phyloP scores from a whole-genome alignment of 1,140 invertebrate genomes.

The Calosoma granatense region DNA sequence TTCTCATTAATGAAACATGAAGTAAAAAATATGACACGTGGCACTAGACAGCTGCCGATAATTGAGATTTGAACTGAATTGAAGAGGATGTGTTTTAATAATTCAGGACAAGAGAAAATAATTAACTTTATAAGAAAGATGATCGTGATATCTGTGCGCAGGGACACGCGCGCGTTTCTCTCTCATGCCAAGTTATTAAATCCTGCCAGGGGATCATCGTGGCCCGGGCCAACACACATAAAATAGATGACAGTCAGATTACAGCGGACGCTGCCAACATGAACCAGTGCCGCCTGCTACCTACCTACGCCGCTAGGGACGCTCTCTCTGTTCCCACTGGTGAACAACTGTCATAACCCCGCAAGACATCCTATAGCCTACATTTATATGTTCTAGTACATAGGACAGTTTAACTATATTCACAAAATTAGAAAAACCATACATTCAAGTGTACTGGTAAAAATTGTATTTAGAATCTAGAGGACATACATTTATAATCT shows the following conservation, averaged over 20 bases:
- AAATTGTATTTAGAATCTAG: too few species aligned
- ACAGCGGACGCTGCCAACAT: not conserved
- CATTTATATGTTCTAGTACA: too few species aligned
- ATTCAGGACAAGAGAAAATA: not conserved
- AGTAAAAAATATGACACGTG: too few species aligned
- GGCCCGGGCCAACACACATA: not conserved
- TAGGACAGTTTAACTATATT: too few species aligned
- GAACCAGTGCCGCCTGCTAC: not conserved
- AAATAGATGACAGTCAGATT: conserved; percentile 8
- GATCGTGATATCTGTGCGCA: not conserved
- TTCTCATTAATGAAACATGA: too few species aligned
- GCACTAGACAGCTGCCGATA: not conserved
- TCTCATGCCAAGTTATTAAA: conserved; percentile 1
- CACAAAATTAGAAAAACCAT: too few species aligned
- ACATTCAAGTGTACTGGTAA: too few species aligned
- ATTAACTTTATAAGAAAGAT: conserved; percentile 1
- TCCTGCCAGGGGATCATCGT: not conserved
- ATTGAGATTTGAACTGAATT: not conserved
- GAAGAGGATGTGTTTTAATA: not conserved
- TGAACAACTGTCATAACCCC: not conserved
- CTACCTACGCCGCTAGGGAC: not conserved
- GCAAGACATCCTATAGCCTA: not conserved
- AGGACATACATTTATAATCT: too few species aligned
- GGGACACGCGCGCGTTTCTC: not conserved
- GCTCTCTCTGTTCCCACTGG: not conserved